phyloP scores from a whole-genome alignment of 2,113 vertebrate genomes.

The Odocoileus virginianus region DNA sequence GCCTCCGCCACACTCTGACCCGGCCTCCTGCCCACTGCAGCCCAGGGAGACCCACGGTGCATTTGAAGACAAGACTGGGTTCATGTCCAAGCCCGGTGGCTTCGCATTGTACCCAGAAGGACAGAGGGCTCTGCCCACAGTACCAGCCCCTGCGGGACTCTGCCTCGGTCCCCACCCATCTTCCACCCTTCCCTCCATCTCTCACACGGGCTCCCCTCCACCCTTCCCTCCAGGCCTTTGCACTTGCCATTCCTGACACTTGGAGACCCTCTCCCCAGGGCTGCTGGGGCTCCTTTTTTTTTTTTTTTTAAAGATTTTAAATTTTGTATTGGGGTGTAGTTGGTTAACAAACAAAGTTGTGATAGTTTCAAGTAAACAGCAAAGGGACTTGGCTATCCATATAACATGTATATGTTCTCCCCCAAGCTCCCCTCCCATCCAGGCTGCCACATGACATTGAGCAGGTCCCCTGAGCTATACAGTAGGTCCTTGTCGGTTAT shows the following conservation, averaged over 20 bases:
- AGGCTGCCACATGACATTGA: neutral
- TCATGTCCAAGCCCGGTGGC: neutral
- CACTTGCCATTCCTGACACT: neutral
- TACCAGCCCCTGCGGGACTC: fast-evolving
- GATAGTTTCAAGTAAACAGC: neutral
- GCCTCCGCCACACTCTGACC: neutral
- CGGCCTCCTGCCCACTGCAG: fast-evolving
- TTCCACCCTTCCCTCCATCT: fast-evolving
- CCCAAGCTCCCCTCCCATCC: neutral
- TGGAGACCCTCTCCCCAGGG: neutral
- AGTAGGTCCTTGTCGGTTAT: neutral
- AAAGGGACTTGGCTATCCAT: neutral
- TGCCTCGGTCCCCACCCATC: neutral
- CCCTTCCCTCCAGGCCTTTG: neutral
- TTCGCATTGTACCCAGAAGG: neutral
- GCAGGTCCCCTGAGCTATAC: neutral
- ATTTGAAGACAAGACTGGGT: neutral
- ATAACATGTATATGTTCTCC: neutral
- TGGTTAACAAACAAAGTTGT: neutral
- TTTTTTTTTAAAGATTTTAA: neutral
- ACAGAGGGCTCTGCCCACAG: fast-evolving
- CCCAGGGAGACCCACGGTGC: neutral
- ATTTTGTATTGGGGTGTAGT: neutral
- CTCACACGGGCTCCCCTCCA: too few species aligned
- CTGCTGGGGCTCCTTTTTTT: neutral